These are phyloP conservation scores for Elaphurus davidianus DNA, from an alignment of 2,113 vertebrate species.

Conservation along the genomic window DNA sequence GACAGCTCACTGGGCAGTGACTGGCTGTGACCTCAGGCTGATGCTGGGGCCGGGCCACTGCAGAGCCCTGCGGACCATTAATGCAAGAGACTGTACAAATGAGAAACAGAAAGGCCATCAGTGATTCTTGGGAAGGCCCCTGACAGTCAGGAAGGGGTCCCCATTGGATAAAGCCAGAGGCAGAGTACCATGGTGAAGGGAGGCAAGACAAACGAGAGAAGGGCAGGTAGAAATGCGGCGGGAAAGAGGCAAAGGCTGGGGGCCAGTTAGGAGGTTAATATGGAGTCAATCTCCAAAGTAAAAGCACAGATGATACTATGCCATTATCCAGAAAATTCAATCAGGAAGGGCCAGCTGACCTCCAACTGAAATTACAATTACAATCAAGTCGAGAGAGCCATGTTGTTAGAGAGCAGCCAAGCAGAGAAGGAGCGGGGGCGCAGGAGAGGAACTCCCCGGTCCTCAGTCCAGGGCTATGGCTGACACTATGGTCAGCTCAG, in stretches of 20 bases:
- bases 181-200: not conserved
- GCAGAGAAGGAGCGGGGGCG: rapidly evolving
- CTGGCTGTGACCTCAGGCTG: not conserved
- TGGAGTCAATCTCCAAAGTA: conserved; percentile 49
- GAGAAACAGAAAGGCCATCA: not conserved
- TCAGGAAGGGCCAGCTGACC: not conserved
- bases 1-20: not conserved
- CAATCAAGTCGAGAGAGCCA: not conserved
- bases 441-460: not conserved
- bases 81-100: not conserved
- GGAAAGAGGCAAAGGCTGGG: conserved; percentile 40
- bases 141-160: not conserved
- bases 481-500: not conserved
- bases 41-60: not conserved
- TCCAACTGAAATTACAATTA: not conserved
- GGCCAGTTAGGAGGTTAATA: conserved; percentile 58
- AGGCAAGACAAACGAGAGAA: conserved; percentile 3
- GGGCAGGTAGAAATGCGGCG: not conserved
- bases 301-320: conserved; percentile 41
- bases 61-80: not conserved
- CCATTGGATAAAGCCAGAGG: not conserved
- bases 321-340: not conserved
- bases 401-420: not conserved
- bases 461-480: not conserved
- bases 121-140: not conserved